Evolutionary conservation across 2,113 vertebrate species (phyloP), one percentile per base, ranked within the genome.

Genomic region (Clarias batrachus): DNA sequence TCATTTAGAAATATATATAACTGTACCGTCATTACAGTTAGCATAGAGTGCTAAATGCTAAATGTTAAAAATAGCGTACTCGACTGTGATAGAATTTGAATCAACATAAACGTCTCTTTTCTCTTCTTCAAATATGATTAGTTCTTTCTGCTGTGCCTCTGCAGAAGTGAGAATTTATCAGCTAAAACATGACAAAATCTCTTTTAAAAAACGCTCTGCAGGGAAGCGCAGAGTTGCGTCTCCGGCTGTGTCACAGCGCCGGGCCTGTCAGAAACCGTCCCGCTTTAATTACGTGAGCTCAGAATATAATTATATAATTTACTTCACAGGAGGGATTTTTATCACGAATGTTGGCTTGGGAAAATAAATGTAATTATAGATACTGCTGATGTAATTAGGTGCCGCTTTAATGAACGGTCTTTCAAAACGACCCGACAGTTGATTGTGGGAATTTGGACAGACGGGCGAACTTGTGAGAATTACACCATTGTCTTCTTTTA

Each of bases 281-380:
- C 52, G 73, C 25, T 81, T 82, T 91, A 93, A 93, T 93, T 92
- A 88, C 73, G 82, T 88, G 76, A 89, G 89, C 87, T 66, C 89
- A 48, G 88, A 90, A 88, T 81, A 87, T 94, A 93, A 94, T 94
- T 91, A 92, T 86, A 83, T 82, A 70, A 33, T 83, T 78, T 85
- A 82, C 63, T 17, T 33, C 54, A 90, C 86, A 89, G 60, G 70
- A 89, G 91, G 76, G 83, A 81, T 77, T 89, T 94, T 94, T 92
- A 93, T 93, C 92, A 89, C 10, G 62, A 77, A 92, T 89, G 89
- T n/a, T 79, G 89, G 89, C 90, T 91, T 89, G 91, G 89, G 91
- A 93, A 85, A 93, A 93, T 90, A 91, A 90, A 65, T 60, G 90
- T 93, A 93, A 94, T 94, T 94, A 93, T 90, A 92, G 91, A 93